These are phyloP conservation scores for Lingula anatina DNA, from an alignment of 2,888 invertebrate species.

Conservation along the genomic window DNA sequence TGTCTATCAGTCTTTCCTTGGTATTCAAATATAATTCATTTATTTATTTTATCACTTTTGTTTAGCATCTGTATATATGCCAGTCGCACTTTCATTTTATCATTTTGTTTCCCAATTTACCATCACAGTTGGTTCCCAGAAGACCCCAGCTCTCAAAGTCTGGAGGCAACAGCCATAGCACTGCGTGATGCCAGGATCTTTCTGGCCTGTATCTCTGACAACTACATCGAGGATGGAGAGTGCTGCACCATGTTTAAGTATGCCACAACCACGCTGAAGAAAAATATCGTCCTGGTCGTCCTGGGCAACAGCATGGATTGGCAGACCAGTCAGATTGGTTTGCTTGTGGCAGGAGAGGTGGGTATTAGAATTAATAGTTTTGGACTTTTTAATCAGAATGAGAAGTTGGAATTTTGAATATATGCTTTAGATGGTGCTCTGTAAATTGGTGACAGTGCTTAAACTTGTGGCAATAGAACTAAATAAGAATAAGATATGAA, in stretches of 20 bases:
- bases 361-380: too few relatives aligned
- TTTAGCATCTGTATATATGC: too few relatives aligned
- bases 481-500: too few relatives aligned
- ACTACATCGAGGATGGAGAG: slow-evolving; percentile 26
- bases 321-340: slow-evolving; percentile 34
- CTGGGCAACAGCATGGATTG: slow-evolving; percentile 31
- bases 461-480: too few relatives aligned
- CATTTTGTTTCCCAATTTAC: neutral
- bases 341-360: slow-evolving; percentile 39
- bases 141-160: neutral
- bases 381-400: too few relatives aligned
- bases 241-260: slow-evolving; percentile 40
- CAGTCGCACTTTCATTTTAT: too few relatives aligned
- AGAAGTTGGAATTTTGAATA: too few relatives aligned
- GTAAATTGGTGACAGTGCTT: too few relatives aligned
- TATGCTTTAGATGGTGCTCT: too few relatives aligned
- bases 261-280: slow-evolving; percentile 31
- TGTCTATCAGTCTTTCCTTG: too few relatives aligned
- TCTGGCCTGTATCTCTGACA: slow-evolving; percentile 33
- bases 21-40: too few relatives aligned
- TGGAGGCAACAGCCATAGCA: slow-evolving; percentile 30
- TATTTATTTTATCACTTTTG: too few relatives aligned
- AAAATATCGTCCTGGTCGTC: slow-evolving; percentile 31
- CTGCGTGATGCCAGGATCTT: slow-evolving; percentile 33
- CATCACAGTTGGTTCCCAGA: slow-evolving; percentile 8